Evolutionary conservation across 1,140 invertebrate genomes (phyloP), one percentile per base, ranked within the genome.

Genomic region (Ridgeia piscesae): DNA sequence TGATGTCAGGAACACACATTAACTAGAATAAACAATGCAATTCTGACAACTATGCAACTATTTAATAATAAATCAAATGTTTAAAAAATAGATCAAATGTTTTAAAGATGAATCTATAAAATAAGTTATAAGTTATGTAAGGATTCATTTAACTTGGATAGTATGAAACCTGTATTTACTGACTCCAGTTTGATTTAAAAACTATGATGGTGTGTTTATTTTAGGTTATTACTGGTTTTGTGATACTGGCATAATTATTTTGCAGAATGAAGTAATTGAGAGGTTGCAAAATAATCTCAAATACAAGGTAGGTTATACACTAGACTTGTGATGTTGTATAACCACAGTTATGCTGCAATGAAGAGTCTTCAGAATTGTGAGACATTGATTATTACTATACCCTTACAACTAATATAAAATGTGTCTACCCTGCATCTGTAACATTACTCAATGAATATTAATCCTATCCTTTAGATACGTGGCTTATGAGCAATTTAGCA

Each of bases 201-300:
- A 77, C 27, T 17, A 77, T 4, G 58, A 77, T 77, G 14, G 27
- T 21, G 17, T 77, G 48, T 77, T 77, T 31, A 42, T 42, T 42
- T 42, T 42, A 42, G 4, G 27, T 77, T 31, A 77, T 77, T 77
- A 21, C 58, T 77, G 58, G 11, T 77, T 77, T 90, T 17, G 33
- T 90, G 89, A 31, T 35, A n/a, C 17, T 35, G 33, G 33, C 4
- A 6, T 90, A 8, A 21, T 90, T 34, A 34, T 35, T 35, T 35
- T 35, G 89, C 34, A 90, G 35, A 42, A 90, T 90, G 89, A 90
- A 35, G 31, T 35, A 27, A 90, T 90, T 90, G 17, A 35, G 33
- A 90, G 89, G 89, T 90, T 92, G 33, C n/a, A 77, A 88, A 92
- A 92, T 77, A 88, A 92, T 58, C 91, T 92, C 50, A 77, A 92